Conservation (phyloP, 2,888 invertebrate genomes). For the Cremastobaeus sp. region DNA sequence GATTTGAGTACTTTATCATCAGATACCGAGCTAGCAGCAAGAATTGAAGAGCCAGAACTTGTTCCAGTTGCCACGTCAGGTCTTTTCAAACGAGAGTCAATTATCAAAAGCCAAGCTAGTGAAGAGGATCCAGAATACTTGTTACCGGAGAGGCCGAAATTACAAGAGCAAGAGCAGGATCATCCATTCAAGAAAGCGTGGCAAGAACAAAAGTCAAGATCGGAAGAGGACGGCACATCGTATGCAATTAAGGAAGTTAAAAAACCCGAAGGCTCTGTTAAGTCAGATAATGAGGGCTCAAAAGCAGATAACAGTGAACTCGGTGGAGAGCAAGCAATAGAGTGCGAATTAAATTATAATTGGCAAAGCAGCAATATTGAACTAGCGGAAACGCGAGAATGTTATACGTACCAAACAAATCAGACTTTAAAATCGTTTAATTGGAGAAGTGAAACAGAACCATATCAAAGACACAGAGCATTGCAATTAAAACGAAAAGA, state of each 20-base stretch:
- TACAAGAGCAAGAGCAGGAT: conserved; percentile 75
- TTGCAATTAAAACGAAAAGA: conserved; percentile 62
- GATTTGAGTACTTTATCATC: conserved; percentile 71
- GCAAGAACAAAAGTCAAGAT: conserved; percentile 76
- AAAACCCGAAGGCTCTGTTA: conserved; percentile 33
- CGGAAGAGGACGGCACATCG: conserved; percentile 73
- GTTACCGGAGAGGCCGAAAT: conserved; percentile 74
- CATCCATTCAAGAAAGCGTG: conserved; percentile 77
- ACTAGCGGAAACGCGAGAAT: conserved; percentile 63
- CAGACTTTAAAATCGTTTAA: conserved; percentile 63
- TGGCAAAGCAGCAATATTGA: conserved; percentile 61
- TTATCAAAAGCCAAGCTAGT: conserved; percentile 76
- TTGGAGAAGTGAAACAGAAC: conserved; percentile 68
- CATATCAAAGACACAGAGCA: conserved; percentile 54
- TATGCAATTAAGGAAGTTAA: conserved; percentile 67
- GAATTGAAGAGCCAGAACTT: conserved; percentile 51
- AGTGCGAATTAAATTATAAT: conserved; percentile 53
- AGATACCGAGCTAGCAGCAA: conserved; percentile 64
- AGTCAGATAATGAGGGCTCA: conserved; percentile 26
- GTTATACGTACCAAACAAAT: conserved; percentile 56
- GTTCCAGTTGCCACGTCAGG: conserved; percentile 65
- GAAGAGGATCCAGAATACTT: conserved; percentile 76
- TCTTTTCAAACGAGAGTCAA: conserved; percentile 74
- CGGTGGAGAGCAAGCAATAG: conserved; percentile 41
- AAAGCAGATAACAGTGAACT: conserved; percentile 23